phyloP scores from a whole-genome alignment of 1,140 invertebrate genomes.

The Microplitis mediator region DNA sequence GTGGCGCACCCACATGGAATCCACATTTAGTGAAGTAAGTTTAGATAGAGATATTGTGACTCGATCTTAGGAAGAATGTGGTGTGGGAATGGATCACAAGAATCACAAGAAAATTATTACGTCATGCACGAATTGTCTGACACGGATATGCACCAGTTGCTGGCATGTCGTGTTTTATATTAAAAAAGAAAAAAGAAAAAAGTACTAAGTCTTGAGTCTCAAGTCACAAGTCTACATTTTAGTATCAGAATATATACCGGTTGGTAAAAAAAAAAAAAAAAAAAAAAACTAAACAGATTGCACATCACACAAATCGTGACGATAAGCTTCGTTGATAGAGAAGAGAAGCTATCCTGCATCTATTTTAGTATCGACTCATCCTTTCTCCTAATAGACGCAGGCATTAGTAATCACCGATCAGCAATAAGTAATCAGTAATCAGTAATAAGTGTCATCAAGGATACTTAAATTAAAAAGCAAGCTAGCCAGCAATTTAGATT shows the following conservation, averaged over 20 bases:
- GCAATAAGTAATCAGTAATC: no score
- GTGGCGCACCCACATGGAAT: no score
- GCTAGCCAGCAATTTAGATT: not conserved
- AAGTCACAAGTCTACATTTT: not conserved
- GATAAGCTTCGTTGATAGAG: not conserved
- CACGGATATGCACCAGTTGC: conserved; percentile 29
- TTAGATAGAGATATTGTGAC: not conserved
- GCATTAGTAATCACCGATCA: not conserved
- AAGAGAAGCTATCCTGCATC: not conserved
- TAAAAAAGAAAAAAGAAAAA: not conserved
- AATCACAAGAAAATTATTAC: conserved; percentile 12
- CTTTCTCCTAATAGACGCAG: no score
- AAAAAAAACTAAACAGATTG: not conserved
- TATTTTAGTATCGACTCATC: not conserved
- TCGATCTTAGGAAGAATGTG: conserved; percentile 13
- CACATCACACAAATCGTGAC: conserved; percentile 17
- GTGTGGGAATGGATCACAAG: conserved; percentile 18
- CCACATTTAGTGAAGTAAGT: no score
- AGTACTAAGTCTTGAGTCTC: not conserved
- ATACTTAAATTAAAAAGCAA: not conserved
- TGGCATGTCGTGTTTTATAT: conserved; percentile 12
- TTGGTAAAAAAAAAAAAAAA: not conserved
- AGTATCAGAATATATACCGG: no score
- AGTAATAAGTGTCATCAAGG: no score
- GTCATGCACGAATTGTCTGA: conserved; percentile 29